A percentile compares a stretch with the other conserved stretches of the same genome.
These are phyloP conservation scores for Rotaria socialis DNA, from an alignment of 2,888 invertebrate species.

Conservation along the genomic window DNA sequence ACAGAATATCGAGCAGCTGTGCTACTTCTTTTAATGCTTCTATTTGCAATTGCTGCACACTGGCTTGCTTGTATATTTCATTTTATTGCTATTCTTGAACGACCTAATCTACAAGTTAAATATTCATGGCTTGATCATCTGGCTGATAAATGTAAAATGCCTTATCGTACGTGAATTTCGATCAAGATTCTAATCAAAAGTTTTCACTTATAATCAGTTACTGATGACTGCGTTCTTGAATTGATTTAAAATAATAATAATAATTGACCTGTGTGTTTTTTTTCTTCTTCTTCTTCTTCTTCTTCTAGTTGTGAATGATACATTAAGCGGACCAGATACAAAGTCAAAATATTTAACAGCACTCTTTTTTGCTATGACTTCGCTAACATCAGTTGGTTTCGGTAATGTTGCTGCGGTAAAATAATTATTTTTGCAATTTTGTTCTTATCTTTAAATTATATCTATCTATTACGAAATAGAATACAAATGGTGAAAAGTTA, in stretches of 20 bases:
- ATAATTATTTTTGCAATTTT: not conserved
- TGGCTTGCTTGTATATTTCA: slow-evolving; percentile 61
- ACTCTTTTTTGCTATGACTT: slow-evolving; percentile 60
- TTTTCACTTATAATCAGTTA: no score
- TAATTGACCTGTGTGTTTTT: no score
- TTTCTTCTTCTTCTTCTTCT: no score
- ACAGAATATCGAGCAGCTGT: slow-evolving; percentile 60
- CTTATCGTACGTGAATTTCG: slow-evolving; percentile 3
- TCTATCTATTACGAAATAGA: slow-evolving; percentile 43
- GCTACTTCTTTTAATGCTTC: slow-evolving; percentile 57
- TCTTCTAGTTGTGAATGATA: slow-evolving; percentile 51
- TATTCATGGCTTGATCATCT: slow-evolving; percentile 57
- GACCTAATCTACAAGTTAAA: slow-evolving; percentile 52
- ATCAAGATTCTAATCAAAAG: no score
- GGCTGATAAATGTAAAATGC: slow-evolving; percentile 50
- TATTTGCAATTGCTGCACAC: slow-evolving; percentile 58
- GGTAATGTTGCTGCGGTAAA: slow-evolving; percentile 57
- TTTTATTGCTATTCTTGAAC: slow-evolving; percentile 58
- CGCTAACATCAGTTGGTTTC: slow-evolving; percentile 59
- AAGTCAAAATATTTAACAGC: slow-evolving; percentile 58
- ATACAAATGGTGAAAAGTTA: slow-evolving; percentile 59
- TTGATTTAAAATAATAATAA: no score
- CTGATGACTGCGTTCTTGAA: no score
- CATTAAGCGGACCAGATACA: slow-evolving; percentile 57
- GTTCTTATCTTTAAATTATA: no score